Conservation (phyloP, 2,797 vertebrate genomes). For the Cygnus olor region DNA sequence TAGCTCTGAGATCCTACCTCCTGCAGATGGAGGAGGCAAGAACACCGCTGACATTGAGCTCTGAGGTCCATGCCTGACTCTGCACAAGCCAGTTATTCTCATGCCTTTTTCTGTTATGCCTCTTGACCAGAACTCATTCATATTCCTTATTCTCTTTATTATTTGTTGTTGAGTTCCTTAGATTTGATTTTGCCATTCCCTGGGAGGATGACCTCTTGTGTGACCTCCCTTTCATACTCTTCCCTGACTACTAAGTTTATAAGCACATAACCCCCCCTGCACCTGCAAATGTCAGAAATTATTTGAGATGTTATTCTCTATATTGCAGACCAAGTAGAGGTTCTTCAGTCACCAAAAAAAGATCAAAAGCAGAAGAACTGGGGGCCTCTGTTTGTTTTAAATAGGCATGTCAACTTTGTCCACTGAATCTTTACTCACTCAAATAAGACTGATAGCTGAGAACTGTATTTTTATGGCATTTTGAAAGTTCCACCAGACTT, state of each 20-base stretch:
- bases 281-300: background rate
- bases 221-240: background rate
- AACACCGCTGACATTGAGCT: background rate
- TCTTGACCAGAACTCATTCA: background rate
- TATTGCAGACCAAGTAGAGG: background rate
- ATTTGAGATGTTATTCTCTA: background rate
- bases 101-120: background rate
- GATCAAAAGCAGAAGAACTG: background rate
- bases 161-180: background rate
- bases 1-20: background rate
- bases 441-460: background rate
- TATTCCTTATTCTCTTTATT: background rate
- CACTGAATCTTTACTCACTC: background rate
- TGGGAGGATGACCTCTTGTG: background rate
- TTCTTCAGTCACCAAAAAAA: background rate
- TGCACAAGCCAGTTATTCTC: background rate
- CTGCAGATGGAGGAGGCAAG: background rate
- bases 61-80: background rate
- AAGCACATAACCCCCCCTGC: background rate
- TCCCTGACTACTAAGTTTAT: background rate
- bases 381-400: background rate
- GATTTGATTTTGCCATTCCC: background rate
- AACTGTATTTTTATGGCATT: background rate
- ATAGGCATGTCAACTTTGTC: background rate
- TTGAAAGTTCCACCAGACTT: background rate